These are phyloP conservation scores for Sesia bembeciformis DNA, from an alignment of 2,888 invertebrate species.

Conservation along the genomic window DNA sequence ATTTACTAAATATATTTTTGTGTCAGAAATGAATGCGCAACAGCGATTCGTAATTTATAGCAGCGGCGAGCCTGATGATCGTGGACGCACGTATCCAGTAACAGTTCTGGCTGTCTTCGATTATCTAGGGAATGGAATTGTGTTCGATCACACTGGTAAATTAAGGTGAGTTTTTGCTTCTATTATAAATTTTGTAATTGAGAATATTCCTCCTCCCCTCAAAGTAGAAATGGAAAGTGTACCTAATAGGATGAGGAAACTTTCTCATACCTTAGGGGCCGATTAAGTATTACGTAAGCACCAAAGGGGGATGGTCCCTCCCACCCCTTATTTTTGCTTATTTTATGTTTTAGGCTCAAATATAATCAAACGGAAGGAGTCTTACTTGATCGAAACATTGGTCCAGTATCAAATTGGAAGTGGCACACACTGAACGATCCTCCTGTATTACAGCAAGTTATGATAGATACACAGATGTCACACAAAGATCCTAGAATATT, in stretches of 20 bases:
- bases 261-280: too few species aligned
- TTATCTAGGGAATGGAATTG: slow-evolving; percentile 56
- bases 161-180: slow-evolving; percentile 31
- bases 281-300: too few species aligned
- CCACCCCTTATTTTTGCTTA: too few species aligned
- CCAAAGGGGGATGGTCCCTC: too few species aligned
- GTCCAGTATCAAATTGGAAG: slow-evolving; percentile 60
- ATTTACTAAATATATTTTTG: not conserved
- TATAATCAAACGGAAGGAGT: slow-evolving; percentile 68
- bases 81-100: slow-evolving; percentile 41
- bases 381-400: slow-evolving; percentile 46
- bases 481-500: slow-evolving; percentile 51
- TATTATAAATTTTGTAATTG: too few species aligned
- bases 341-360: slow-evolving; percentile 43
- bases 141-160: slow-evolving; percentile 59
- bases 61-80: slow-evolving; percentile 50
- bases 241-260: too few species aligned
- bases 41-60: slow-evolving; percentile 57
- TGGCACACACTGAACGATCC: slow-evolving; percentile 66
- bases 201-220: too few species aligned
- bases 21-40: slow-evolving; percentile 48
- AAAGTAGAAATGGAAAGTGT: too few species aligned
- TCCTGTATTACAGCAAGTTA: slow-evolving; percentile 59
- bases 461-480: slow-evolving; percentile 57
- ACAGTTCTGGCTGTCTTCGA: slow-evolving; percentile 58